Percentiles rank a stretch among this genome's conserved stretches.
Evolutionary conservation across 1,140 invertebrate species (phyloP).

Genomic region (Platorchestia sp.): DNA sequence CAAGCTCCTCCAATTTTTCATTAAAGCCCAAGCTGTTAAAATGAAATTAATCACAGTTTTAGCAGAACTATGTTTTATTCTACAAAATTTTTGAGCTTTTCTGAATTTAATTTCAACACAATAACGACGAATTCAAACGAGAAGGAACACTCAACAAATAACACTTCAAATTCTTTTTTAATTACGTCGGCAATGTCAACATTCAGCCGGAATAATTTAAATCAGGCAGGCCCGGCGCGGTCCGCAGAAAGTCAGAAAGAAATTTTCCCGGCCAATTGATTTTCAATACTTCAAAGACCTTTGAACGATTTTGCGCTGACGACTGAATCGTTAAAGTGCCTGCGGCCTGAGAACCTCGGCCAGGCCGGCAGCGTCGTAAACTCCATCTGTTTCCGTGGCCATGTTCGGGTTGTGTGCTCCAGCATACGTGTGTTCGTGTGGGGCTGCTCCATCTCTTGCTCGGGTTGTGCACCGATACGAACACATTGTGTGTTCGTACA

Average conservation of each 20-base stretch:
- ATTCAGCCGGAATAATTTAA: background rate
- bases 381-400: background rate
- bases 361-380: background rate
- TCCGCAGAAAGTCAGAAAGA: background rate
- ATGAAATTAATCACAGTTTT: no score
- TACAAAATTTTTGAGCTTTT: no score
- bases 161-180: background rate
- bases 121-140: no score
- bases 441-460: no score
- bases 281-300: slow-evolving; percentile 20
- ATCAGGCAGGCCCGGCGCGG: background rate
- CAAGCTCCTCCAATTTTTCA: no score
- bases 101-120: background rate
- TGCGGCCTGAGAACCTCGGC: background rate
- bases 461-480: no score
- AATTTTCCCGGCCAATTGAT: background rate
- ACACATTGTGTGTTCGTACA: no score
- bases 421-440: no score
- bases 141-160: no score
- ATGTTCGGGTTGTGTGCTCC: background rate
- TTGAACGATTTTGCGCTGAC: slow-evolving; percentile 6
- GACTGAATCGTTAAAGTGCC: slow-evolving; percentile 17
- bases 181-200: background rate
- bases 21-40: no score
- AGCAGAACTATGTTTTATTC: no score